These are phyloP conservation scores for Megaceryle maxima DNA, from an alignment of 2,113 vertebrate species.

Conservation along the genomic window DNA sequence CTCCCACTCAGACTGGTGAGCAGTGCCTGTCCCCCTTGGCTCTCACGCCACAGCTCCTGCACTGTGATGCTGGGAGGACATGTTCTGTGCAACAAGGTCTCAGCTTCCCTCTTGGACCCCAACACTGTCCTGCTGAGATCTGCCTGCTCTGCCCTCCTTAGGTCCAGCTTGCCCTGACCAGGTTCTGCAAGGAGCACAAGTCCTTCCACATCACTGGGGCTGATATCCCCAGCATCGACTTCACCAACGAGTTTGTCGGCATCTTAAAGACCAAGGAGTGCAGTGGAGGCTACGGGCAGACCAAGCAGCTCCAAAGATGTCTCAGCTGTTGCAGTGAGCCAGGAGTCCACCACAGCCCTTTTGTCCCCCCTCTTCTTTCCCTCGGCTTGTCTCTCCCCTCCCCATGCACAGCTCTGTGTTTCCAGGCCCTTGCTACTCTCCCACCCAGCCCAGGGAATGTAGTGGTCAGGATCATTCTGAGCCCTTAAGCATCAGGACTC, in stretches of 20 bases:
- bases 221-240: not conserved
- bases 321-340: constrained; percentile 13
- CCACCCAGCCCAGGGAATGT: not conserved
- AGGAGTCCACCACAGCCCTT: not conserved
- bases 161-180: not conserved
- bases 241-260: not conserved
- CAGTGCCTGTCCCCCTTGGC: not conserved
- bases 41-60: not conserved
- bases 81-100: not conserved
- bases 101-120: not conserved
- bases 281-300: not conserved
- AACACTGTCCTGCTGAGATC: not conserved
- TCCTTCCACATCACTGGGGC: not conserved
- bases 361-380: not conserved
- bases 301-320: not conserved
- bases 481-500: not conserved
- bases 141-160: not conserved
- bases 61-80: not conserved
- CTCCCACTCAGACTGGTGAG: not conserved
- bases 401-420: not conserved
- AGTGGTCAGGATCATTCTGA: not conserved
- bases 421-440: not conserved
- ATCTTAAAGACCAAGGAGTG: not conserved
- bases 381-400: not conserved
- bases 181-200: not conserved